Evolutionary conservation across 2,797 vertebrate species (phyloP), one percentile per base, ranked within the genome.

Genomic region (Smutsia gigantea): DNA sequence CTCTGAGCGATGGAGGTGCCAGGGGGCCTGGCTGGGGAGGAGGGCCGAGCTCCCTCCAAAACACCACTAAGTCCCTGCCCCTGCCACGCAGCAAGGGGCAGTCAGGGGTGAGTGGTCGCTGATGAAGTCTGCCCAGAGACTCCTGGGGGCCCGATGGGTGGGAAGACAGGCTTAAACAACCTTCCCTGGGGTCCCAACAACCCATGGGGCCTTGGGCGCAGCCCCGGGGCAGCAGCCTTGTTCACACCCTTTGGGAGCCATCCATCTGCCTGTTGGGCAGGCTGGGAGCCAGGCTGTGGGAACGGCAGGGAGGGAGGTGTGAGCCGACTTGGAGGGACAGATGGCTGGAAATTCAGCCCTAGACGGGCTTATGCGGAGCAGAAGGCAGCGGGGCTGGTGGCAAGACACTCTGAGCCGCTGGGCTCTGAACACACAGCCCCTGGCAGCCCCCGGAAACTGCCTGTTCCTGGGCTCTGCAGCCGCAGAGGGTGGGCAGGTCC

Each of bases 271-370:
- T 53, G 92, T 53, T 53, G 92, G 93, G 94, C 97, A 96, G 97
- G 97, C 97, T 31, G 1, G 57, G 83, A 93, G 97, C 96, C 95
- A 96, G 97, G 92, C 96, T 96, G 95, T 95, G 96, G 96, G 96
- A 93, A 90, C 89, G 4, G 94, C 69, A 31, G 85, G 85, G 89
- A 93, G 97, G 96, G 97, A 95, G 95, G 96, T 83, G 96, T 83
- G 89, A 90, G 97, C 95, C 88, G 66, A n/a, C 14, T 53, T 25
- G 77, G 64, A 94, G 96, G 97, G 95, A 97, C 97, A 97, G 97
- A 98, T 97, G 97, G 97, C 94, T 97, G 94, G 94, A 95, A 79
- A 93, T 42, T 71, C 94, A 94, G 97, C 96, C 92, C 34, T 66
- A 93, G 95, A 81, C 57, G 53, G 75, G 94, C 93, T 86, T 75